Evolutionary conservation across 1,140 invertebrate genomes (phyloP).

Genomic region (Drosophila sp.): DNA sequence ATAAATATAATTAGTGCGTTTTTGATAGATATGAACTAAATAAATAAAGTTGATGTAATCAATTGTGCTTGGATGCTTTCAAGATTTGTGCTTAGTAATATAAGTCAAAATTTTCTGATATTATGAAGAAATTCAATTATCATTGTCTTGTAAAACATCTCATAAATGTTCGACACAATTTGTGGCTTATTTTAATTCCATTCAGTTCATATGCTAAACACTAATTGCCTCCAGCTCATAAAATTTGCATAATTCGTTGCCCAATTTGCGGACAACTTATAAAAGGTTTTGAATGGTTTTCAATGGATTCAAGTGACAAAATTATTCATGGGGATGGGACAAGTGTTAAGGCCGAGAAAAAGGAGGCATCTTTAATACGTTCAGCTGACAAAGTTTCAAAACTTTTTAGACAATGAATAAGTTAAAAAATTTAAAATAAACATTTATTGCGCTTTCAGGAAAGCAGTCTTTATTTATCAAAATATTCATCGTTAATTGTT

Average conservation of each 20-base stretch:
- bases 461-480: too few relatives aligned
- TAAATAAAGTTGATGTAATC: too few relatives aligned
- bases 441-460: conserved; percentile 6
- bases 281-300: conserved; percentile 21
- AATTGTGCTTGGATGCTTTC: too few relatives aligned
- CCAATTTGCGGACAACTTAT: conserved; percentile 18
- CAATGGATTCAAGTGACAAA: conserved; percentile 5
- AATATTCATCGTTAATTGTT: conserved; percentile 9
- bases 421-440: background rate
- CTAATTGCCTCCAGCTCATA: conserved; percentile 9
- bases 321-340: conserved; percentile 22
- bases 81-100: too few relatives aligned
- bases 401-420: conserved; percentile 14
- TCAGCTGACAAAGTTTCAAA: conserved; percentile 13
- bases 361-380: background rate
- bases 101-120: too few relatives aligned
- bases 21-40: too few relatives aligned
- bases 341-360: conserved; percentile 1
- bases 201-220: conserved; percentile 1
- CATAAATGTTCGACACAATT: conserved; percentile 5
- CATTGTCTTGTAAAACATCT: background rate
- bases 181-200: background rate
- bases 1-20: too few relatives aligned
- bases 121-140: conserved; percentile 5
- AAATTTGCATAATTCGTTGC: conserved; percentile 36